phyloP scores from a whole-genome alignment of 2,797 vertebrate species.

The Tokudaia muenninki region DNA sequence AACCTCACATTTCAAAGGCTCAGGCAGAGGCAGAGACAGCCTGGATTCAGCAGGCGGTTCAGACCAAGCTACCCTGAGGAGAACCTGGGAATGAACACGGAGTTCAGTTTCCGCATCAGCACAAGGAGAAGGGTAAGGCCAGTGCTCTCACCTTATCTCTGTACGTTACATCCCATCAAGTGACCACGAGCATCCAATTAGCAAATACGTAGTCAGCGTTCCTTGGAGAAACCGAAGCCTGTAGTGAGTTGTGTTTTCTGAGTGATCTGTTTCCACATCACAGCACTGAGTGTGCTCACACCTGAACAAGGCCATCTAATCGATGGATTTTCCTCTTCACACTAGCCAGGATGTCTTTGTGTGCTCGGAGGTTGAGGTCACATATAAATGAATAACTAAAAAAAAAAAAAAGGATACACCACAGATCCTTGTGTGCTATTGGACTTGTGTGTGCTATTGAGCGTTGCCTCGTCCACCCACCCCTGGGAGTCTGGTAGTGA shows the following conservation, averaged over 20 bases:
- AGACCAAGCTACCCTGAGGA: not conserved
- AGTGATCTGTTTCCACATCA: not conserved
- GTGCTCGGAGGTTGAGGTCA: not conserved
- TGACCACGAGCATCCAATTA: too few relatives aligned
- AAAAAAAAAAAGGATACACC: too few relatives aligned
- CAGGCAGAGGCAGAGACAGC: not conserved
- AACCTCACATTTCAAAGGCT: conserved; percentile 33
- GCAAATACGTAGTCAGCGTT: fast-evolving
- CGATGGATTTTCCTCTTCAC: fast-evolving
- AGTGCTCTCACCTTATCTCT: fast-evolving
- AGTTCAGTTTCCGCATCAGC: not conserved
- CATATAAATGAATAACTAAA: not conserved
- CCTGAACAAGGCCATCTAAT: not conserved
- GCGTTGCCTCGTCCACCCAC: fast-evolving
- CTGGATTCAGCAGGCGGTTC: not conserved
- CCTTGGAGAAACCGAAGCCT: not conserved
- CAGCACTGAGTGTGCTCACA: fast-evolving
- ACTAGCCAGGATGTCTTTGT: not conserved
- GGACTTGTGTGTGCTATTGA: fast-evolving
- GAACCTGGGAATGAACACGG: not conserved
- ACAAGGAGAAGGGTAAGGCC: not conserved
- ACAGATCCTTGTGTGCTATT: not conserved
- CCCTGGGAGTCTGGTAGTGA: fast-evolving
- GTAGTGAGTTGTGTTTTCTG: fast-evolving
- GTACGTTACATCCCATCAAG: fast-evolving